Evolutionary conservation across 2,888 invertebrate species (phyloP).

Genomic region (Zygogramma bicolorata): DNA sequence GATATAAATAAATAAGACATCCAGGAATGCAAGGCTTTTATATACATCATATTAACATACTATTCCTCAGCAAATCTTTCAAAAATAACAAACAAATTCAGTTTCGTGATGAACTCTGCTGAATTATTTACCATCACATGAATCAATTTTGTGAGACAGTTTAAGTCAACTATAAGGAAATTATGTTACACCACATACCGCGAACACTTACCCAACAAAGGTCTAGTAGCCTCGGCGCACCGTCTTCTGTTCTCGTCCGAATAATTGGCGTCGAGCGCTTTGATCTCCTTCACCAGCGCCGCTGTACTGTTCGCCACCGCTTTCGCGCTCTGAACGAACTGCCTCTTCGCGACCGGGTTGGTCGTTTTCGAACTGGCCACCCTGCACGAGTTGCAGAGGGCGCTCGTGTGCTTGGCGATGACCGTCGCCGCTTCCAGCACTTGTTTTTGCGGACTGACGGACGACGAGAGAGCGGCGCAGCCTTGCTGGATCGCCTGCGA

Average conservation of each 20-base stretch:
- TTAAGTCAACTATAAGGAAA: too few species aligned
- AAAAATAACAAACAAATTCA: too few species aligned
- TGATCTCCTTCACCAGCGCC: constrained; percentile 93
- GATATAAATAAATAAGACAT: too few species aligned
- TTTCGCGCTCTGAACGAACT: constrained; percentile 97
- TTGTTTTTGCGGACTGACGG: constrained; percentile 82
- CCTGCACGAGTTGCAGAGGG: constrained; percentile 91
- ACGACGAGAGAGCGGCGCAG: constrained; percentile 81
- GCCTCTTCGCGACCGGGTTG: constrained; percentile 93
- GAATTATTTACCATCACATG: too few species aligned
- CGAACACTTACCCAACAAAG: constrained; percentile 70
- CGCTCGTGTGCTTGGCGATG: constrained; percentile 96
- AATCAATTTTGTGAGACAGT: too few species aligned
- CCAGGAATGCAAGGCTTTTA: too few species aligned
- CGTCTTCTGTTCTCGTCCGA: constrained; percentile 80
- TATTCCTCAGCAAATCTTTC: too few species aligned
- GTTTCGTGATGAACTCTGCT: too few species aligned
- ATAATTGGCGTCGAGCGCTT: constrained; percentile 87
- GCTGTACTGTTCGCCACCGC: constrained; percentile 98
- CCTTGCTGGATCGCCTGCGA: constrained; percentile 92
- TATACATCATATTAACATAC: too few species aligned
- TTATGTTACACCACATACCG: background rate
- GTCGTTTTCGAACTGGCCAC: constrained; percentile 91
- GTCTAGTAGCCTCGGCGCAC: constrained; percentile 83
- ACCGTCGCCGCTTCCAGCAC: constrained; percentile 92